Percentiles rank a stretch among this genome's conserved stretches.
Evolutionary conservation across 35 echinoderm and acorn worm genomes (phyloP).

Genomic region (Patiria miniata): DNA sequence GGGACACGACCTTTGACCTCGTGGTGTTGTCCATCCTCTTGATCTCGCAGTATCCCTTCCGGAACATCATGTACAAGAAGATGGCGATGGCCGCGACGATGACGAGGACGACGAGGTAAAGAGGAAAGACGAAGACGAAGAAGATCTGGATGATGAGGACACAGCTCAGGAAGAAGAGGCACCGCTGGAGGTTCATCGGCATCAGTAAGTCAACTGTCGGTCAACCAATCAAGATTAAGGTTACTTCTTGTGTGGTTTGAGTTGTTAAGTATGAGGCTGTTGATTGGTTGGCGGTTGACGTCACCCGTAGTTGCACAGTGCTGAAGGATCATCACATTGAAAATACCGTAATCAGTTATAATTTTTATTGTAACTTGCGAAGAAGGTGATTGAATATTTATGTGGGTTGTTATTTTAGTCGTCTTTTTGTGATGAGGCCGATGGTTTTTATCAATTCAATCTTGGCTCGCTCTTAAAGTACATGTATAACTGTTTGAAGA

Average conservation of each 20-base stretch:
- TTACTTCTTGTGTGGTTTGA: neutral
- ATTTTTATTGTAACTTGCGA: too few relatives aligned
- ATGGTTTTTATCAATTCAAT: too few relatives aligned
- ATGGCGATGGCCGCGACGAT: slow-evolving; percentile 33
- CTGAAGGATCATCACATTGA: too few relatives aligned
- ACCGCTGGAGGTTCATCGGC: slow-evolving; percentile 41
- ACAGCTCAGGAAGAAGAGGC: slow-evolving; percentile 32
- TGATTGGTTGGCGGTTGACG: neutral
- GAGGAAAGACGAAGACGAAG: slow-evolving; percentile 49
- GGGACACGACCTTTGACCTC: slow-evolving; percentile 50
- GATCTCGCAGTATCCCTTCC: slow-evolving; percentile 52
- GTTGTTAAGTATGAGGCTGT: neutral
- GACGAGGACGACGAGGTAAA: slow-evolving; percentile 39
- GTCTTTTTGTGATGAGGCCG: too few relatives aligned
- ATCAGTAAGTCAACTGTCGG: slow-evolving; percentile 33
- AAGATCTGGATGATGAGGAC: slow-evolving; percentile 30
- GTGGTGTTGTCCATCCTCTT: slow-evolving; percentile 63
- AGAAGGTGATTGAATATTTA: too few relatives aligned
- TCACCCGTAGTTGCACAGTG: too few relatives aligned
- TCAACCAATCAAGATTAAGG: neutral
- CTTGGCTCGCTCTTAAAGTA: too few relatives aligned
- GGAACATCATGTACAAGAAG: slow-evolving; percentile 47
- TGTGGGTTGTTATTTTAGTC: too few relatives aligned
- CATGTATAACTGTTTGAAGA: too few relatives aligned
- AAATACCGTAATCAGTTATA: too few relatives aligned